Evolutionary conservation across 2,113 vertebrate genomes (phyloP), one percentile per base, ranked within the genome.

Genomic region (Eudyptes chrysolophus): DNA sequence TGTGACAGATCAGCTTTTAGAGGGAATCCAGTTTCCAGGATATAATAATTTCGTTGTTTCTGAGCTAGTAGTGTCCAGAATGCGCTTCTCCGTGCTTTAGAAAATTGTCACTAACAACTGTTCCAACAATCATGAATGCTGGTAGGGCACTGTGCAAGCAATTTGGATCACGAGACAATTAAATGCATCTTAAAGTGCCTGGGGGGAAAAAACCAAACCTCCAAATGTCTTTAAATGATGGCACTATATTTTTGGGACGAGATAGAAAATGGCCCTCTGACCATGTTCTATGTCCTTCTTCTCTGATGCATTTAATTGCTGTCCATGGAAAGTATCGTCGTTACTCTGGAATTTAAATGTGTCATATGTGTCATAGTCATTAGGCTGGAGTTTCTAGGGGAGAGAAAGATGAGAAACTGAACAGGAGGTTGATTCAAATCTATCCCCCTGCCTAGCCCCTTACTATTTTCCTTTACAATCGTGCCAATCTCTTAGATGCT

Each of bases 121-220:
- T 57, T 62, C 36, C 55, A 77, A 64, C 25, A 49, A 9, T 40
- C 16, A 7, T 46, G 42, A 66, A 42, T 52, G 14, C 36, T 89
- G 12, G 8, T 87, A 69, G 32, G 27, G 10, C 7, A 44, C 13
- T 32, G 6, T 46, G 54, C 34, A 72, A 79, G 13, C 13, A 85
- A 11, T 66, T 58, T 54, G 15, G 14, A 70, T 61, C 49, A 54
- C 32, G 38, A 78, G n/a, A 58, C 25, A 78, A 60, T 34, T 30
- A 89, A 87, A 62, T 42, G 15, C 12, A 48, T 57, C 62, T 64
- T 84, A 46, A 87, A 94, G 20, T 81, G 19, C 32, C 10, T 80
- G 25, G 12, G 24, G 11, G 10, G 18, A 26, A 30, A 54, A 42
- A 0, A 0, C 0, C 20, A 69, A 20, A 8, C 29, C 13, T 57